A percentile compares a stretch with the other conserved stretches of the same genome.
phyloP scores from a whole-genome alignment of 1,140 invertebrate genomes.

The Onthophagus taurus region DNA sequence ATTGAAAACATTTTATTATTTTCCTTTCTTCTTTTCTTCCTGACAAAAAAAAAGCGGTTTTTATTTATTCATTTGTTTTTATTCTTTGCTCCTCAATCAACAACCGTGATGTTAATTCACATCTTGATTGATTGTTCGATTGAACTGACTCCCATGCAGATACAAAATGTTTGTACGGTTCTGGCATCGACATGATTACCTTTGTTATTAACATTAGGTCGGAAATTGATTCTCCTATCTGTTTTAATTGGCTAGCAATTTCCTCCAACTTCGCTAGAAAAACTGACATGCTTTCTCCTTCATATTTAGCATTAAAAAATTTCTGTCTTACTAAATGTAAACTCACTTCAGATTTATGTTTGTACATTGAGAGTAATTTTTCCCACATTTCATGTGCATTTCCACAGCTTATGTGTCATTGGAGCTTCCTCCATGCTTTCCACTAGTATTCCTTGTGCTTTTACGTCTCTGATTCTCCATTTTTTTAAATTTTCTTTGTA shows the following conservation, averaged over 20 bases:
- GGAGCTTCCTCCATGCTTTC: constrained; percentile 6
- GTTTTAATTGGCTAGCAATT: constrained; percentile 23
- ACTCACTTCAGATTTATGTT: constrained; percentile 14
- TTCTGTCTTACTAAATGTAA: constrained; percentile 15
- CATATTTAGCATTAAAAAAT: constrained; percentile 9
- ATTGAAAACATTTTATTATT: background rate
- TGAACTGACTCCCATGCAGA: constrained; percentile 28
- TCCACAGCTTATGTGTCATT: constrained; percentile 9
- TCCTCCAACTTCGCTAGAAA: constrained; percentile 25
- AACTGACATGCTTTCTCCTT: background rate
- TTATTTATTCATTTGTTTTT: constrained; percentile 18
- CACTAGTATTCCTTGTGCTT: constrained; percentile 11
- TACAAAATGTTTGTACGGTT: constrained; percentile 16
- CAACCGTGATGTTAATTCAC: constrained; percentile 28
- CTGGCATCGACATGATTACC: constrained; percentile 28
- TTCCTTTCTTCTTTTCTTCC: background rate
- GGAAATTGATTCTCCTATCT: constrained; percentile 22
- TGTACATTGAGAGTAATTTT: constrained; percentile 14
- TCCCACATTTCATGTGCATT: constrained; percentile 14
- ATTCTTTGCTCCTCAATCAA: constrained; percentile 30
- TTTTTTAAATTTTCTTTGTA: constrained; percentile 11
- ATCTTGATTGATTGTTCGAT: constrained; percentile 26
- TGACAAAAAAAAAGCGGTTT: background rate
- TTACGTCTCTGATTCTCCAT: constrained; percentile 9
- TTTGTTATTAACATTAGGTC: constrained; percentile 30